phyloP scores from a whole-genome alignment of 2,797 vertebrate species.

The Melanotaenia pygmaea region DNA sequence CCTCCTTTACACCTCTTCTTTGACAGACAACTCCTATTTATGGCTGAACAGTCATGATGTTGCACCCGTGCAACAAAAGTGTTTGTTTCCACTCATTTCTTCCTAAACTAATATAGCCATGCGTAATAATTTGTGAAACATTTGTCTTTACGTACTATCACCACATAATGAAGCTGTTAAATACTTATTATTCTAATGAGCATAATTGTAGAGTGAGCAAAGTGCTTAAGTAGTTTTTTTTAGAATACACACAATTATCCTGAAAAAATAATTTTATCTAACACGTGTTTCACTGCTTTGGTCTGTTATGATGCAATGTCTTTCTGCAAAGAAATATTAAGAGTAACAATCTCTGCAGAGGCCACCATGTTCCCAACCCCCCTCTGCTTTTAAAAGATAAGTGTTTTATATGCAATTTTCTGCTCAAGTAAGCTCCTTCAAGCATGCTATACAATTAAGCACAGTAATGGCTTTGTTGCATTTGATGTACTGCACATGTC shows the following conservation, averaged over 20 bases:
- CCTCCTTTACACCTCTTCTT: background rate
- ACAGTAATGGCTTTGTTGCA: slow-evolving; percentile 34
- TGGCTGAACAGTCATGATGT: background rate
- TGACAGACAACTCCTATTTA: background rate
- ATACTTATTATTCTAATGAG: background rate
- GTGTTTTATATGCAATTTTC: slow-evolving; percentile 66
- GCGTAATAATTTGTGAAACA: background rate
- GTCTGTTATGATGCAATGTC: background rate
- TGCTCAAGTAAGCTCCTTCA: slow-evolving; percentile 65
- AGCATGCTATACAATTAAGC: slow-evolving; percentile 55
- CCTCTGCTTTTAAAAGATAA: slow-evolving; percentile 36
- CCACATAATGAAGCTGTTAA: background rate
- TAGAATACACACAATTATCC: background rate
- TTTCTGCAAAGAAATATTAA: background rate
- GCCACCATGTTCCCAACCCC: slow-evolving; percentile 5
- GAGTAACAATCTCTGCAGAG: slow-evolving; percentile 30
- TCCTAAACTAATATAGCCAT: background rate
- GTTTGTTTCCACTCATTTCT: background rate
- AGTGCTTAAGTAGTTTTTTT: background rate
- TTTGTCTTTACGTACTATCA: background rate
- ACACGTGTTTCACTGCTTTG: background rate
- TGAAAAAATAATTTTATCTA: background rate
- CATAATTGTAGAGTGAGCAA: background rate
- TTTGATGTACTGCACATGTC: slow-evolving; percentile 35
- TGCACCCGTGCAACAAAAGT: background rate